Evolutionary conservation across 2,888 invertebrate species (phyloP).

Genomic region (Epistrophe grossulariae): DNA sequence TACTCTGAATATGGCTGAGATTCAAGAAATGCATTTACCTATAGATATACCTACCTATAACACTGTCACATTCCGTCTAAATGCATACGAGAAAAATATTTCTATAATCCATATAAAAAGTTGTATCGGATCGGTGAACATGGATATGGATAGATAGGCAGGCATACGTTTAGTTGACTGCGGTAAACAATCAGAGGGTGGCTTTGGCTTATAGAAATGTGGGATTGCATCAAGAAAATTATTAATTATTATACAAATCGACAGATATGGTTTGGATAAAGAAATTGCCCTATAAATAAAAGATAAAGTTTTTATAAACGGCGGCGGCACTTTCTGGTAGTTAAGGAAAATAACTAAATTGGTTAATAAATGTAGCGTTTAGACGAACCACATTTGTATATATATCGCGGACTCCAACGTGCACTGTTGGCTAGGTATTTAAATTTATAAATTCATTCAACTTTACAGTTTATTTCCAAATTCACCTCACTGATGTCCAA

Average conservation of each 20-base stretch:
- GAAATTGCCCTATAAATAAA: slow-evolving; percentile 5
- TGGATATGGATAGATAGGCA: neutral
- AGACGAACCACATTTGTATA: too few relatives aligned
- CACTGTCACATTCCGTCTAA: slow-evolving; percentile 24
- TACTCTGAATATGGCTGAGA: slow-evolving; percentile 47
- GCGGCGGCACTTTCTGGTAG: neutral
- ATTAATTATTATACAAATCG: slow-evolving; percentile 28
- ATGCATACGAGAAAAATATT: slow-evolving; percentile 33
- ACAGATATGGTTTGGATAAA: slow-evolving; percentile 11
- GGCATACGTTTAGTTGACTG: neutral
- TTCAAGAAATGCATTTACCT: slow-evolving; percentile 44
- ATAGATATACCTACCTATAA: neutral
- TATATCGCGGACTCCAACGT: too few relatives aligned
- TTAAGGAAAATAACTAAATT: neutral
- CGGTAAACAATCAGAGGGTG: slow-evolving; percentile 14
- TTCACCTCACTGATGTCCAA: too few relatives aligned
- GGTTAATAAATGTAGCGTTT: too few relatives aligned
- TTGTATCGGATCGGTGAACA: slow-evolving; percentile 16
- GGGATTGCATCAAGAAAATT: slow-evolving; percentile 13
- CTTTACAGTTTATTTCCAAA: too few relatives aligned
- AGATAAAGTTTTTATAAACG: neutral
- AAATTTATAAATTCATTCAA: too few relatives aligned
- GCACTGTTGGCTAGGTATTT: too few relatives aligned
- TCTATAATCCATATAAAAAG: slow-evolving; percentile 30
- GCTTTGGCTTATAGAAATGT: slow-evolving; percentile 9